Percentiles rank a stretch among this genome's conserved stretches.
phyloP scores from a whole-genome alignment of 2,888 invertebrate species.

The Eubasilissa splendida region DNA sequence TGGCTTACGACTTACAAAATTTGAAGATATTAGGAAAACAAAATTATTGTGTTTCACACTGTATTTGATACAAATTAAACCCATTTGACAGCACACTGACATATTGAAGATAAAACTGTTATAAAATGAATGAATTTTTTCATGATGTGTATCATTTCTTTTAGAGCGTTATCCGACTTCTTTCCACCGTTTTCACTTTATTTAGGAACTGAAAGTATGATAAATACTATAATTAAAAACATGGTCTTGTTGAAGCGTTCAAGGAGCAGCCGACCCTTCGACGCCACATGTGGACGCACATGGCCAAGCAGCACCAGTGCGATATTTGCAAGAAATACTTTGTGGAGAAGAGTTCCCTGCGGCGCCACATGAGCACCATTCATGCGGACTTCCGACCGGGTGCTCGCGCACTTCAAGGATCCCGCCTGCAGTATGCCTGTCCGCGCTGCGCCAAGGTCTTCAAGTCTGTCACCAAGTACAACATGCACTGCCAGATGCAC shows the following conservation, averaged over 20 bases:
- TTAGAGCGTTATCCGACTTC: no score
- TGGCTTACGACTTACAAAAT: no score
- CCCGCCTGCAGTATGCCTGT: slow-evolving; percentile 62
- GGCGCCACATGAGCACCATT: slow-evolving; percentile 57
- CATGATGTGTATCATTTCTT: no score
- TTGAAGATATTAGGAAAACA: no score
- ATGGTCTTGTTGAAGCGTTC: slow-evolving; percentile 48
- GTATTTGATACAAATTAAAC: no score
- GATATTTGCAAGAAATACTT: slow-evolving; percentile 57
- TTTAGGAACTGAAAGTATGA: no score
- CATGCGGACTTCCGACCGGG: slow-evolving; percentile 57
- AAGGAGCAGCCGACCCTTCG: slow-evolving; percentile 57
- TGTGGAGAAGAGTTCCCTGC: slow-evolving; percentile 56
- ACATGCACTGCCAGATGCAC: slow-evolving; percentile 66
- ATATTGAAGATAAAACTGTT: no score
- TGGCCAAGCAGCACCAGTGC: slow-evolving; percentile 58
- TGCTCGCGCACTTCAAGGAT: slow-evolving; percentile 10
- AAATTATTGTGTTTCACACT: no score
- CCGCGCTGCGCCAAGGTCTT: slow-evolving; percentile 66
- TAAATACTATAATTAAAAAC: no score
- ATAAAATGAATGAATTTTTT: no score
- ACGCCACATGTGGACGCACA: slow-evolving; percentile 58
- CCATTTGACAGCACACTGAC: no score
- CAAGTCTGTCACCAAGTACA: slow-evolving; percentile 66
- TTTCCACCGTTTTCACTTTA: no score